Evolutionary conservation across 2,888 invertebrate genomes (phyloP).

Genomic region (Drosophila suboccidentalis): DNA sequence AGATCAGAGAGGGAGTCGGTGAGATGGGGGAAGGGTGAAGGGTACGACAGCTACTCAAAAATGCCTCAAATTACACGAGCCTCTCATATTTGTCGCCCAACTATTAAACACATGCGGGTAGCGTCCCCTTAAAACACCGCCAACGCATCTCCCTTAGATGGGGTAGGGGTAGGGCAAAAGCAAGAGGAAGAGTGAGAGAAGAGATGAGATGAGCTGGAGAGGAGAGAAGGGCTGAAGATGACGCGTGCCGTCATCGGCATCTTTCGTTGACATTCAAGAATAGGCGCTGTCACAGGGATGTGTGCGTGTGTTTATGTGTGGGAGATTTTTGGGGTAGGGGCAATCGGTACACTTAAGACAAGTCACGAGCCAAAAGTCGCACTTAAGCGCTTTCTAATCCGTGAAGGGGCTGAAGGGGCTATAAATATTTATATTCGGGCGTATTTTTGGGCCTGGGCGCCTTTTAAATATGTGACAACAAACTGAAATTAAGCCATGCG

Average conservation of each 20-base stretch:
- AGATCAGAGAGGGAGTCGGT: conserved; percentile 24
- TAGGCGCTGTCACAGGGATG: conserved; percentile 25
- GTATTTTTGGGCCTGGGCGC: conserved; percentile 42
- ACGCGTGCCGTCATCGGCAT: conserved; percentile 61
- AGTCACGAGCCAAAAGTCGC: conserved; percentile 83
- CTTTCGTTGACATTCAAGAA: conserved; percentile 43
- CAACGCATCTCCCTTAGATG: not conserved
- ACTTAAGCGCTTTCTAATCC: conserved; percentile 82
- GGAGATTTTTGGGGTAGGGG: conserved; percentile 2
- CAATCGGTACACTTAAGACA: conserved; percentile 74
- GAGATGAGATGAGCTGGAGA: not conserved
- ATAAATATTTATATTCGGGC: conserved; percentile 69
- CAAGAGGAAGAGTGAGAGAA: not conserved
- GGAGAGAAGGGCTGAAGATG: conserved; percentile 28
- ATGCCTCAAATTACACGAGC: conserved; percentile 74
- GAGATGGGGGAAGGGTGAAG: not conserved
- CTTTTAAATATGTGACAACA: conserved; percentile 75
- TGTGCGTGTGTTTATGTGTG: not conserved
- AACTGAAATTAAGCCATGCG: conserved; percentile 76
- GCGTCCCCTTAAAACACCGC: conserved; percentile 17
- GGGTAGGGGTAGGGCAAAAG: not conserved
- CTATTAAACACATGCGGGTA: conserved; percentile 73
- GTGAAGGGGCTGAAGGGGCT: conserved; percentile 61
- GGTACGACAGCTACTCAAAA: conserved; percentile 47
- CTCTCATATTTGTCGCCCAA: conserved; percentile 60